These are phyloP conservation scores for Pachyseris speciosa DNA, from an alignment of 64 coral and sea anemone genomes.

Conservation along the genomic window DNA sequence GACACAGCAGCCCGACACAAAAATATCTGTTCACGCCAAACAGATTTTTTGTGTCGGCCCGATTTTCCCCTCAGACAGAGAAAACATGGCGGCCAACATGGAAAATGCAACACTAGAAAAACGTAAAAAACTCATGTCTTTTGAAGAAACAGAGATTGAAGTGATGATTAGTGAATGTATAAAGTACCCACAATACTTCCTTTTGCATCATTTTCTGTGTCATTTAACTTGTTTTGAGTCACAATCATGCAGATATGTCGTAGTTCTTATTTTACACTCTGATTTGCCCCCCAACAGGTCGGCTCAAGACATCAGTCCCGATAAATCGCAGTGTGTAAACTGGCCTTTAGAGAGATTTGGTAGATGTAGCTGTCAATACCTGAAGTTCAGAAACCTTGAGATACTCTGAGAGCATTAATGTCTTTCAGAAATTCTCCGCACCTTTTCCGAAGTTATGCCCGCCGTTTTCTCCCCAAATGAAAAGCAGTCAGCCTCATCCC, in stretches of 20 bases:
- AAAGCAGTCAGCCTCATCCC: conserved; percentile 8
- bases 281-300: conserved; percentile 9
- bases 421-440: conserved; percentile 4
- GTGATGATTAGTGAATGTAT: not conserved
- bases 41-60: not conserved
- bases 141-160: not conserved
- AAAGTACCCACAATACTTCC: not conserved
- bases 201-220: no score
- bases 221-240: not conserved
- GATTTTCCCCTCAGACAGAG: not conserved
- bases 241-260: not conserved
- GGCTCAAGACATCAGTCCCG: not conserved
- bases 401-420: not conserved
- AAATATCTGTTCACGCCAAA: conserved; percentile 2
- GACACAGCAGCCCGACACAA: conserved; percentile 7
- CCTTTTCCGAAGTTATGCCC: conserved; percentile 9
- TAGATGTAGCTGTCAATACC: no score
- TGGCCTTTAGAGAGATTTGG: not conserved
- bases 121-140: not conserved
- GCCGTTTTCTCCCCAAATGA: not conserved
- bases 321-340: conserved; percentile 10
- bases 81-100: not conserved
- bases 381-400: no score
- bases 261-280: conserved; percentile 3
- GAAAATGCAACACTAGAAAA: not conserved